Evolutionary conservation across 2,888 invertebrate species (phyloP).

Genomic region (Leptarthrus brevirostris): DNA sequence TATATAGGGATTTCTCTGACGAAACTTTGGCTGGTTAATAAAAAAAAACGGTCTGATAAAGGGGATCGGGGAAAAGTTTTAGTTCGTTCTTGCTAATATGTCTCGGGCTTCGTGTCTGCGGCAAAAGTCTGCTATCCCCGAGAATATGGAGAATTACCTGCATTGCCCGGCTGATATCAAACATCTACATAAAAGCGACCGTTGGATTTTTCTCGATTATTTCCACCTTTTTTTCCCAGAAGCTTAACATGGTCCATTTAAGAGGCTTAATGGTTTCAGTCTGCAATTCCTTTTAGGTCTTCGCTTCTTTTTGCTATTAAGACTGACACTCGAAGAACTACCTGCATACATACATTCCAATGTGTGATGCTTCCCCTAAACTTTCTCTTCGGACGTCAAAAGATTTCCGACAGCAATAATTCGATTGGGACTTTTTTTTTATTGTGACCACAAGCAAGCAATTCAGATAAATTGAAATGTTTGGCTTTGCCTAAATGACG

Average conservation of each 20-base stretch:
- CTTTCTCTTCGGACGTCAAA: background rate
- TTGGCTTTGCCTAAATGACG: constrained; percentile 20
- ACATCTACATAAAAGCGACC: background rate
- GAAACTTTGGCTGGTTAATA: no score
- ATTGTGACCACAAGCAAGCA: background rate
- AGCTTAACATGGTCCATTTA: background rate
- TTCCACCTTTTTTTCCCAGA: background rate
- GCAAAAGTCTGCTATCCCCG: background rate
- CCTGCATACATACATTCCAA: background rate
- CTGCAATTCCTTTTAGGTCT: background rate
- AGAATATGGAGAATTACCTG: background rate
- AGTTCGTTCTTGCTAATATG: background rate
- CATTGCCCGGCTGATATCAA: background rate
- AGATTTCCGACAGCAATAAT: background rate
- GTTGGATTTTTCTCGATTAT: background rate
- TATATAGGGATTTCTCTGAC: no score
- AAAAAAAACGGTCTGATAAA: no score
- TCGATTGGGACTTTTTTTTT: background rate
- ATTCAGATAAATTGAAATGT: constrained; percentile 4
- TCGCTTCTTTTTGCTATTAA: background rate
- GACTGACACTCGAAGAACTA: background rate
- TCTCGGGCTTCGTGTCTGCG: background rate
- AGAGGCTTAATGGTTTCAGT: background rate
- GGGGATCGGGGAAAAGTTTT: background rate
- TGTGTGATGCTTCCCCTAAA: background rate